These are phyloP conservation scores for Cordilura impudica DNA, from an alignment of 2,888 invertebrate species.

Conservation along the genomic window DNA sequence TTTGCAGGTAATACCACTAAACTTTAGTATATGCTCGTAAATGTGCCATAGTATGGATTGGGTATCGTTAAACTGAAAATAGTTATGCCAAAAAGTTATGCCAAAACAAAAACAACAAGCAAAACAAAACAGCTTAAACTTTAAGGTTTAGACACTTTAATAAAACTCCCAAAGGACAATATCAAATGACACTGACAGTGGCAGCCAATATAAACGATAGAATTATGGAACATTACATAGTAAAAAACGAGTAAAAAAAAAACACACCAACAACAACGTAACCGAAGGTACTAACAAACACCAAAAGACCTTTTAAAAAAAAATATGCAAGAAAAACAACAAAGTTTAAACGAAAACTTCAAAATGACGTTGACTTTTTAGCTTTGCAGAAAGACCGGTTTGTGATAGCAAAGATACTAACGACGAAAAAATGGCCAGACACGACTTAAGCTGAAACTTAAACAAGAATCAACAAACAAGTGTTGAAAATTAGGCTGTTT, in stretches of 20 bases:
- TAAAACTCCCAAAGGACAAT: conserved; percentile 61
- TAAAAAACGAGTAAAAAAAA: conserved; percentile 14
- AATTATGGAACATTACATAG: conserved; percentile 55
- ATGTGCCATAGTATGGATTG: conserved; percentile 11
- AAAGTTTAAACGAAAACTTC: conserved; percentile 30
- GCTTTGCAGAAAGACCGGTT: conserved; percentile 31
- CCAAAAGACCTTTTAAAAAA: conserved; percentile 5
- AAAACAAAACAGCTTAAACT: conserved; percentile 27
- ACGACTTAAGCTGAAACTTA: conserved; percentile 33
- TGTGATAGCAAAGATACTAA: conserved; percentile 6
- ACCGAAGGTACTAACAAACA: conserved; percentile 22
- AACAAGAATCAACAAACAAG: conserved; percentile 32
- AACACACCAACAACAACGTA: conserved; percentile 14
- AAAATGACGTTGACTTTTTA: conserved; percentile 52
- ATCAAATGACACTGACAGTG: conserved; percentile 60
- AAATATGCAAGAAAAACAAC: conserved; percentile 4
- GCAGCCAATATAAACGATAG: conserved; percentile 49
- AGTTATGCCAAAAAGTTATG: conserved; percentile 39
- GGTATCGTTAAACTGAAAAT: conserved; percentile 36
- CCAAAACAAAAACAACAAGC: background rate
- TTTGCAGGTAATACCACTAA: no score
- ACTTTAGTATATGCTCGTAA: background rate
- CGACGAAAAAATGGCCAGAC: conserved; percentile 10
- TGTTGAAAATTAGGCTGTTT: no score
- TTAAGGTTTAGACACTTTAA: conserved; percentile 57